Evolutionary conservation across 2,888 invertebrate species (phyloP), one percentile per base, ranked within the genome.

Genomic region (Cerastoderma edule): DNA sequence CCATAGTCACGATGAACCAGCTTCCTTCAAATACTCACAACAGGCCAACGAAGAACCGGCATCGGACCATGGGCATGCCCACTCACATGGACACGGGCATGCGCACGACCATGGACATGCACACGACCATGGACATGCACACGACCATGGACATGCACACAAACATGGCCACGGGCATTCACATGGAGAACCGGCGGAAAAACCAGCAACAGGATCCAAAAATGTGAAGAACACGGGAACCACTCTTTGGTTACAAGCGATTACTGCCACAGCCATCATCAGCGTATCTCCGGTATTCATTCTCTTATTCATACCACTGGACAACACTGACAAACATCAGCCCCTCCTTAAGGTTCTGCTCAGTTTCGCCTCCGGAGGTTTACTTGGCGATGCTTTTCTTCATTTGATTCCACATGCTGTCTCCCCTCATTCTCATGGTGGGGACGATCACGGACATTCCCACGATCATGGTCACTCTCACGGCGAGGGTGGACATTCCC

Each of bases 311-410:
- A 97, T 99, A 87, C 99, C 99, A 0, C 94, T 99, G 70, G 97
- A 98, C 46, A 91, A 90, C 63, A 88, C 91, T 81, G 95, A 95
- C 70, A 96, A 96, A 88, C 96, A 97, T 92, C 95, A 97, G 92
- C 96, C 97, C 0, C 93, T 97, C 48, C 94, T 99, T 8, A 99
- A 99, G 93, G 95, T 99, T 53, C 75, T 94, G 32, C 86, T 93
- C 24, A 92, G 92, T 72, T 93, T 93, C 87, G 93, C 93, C 4
- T 92, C 93, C 32, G 93, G 93, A 53, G 98, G 99, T 57, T 94
- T 99, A 19, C 94, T 99, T 0, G 99, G 99, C 8, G 99, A 99
- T 94, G 99, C 99, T 0, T 99, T 99, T 93, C 94, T 99, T 6
- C 99, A 99, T 94, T 94, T 99, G 81, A 99, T 99, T 90, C 99